Conservation (phyloP, 2,888 invertebrate genomes). For the Spatulosminthurus flaviceps region DNA sequence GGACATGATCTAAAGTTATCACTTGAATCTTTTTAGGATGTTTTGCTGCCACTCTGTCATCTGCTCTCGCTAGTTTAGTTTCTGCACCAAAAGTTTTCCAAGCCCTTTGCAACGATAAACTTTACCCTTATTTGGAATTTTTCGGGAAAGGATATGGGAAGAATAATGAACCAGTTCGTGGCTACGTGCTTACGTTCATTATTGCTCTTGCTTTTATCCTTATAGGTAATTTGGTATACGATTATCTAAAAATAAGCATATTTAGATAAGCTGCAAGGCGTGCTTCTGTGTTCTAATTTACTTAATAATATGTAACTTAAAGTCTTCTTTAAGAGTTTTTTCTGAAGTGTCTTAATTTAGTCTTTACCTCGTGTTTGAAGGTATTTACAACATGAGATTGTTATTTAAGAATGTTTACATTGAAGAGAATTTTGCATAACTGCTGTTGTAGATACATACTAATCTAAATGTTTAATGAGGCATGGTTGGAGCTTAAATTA, state of each 20-base stretch:
- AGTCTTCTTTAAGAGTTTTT: not conserved
- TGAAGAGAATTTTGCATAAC: not conserved
- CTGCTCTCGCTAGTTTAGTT: slow-evolving; percentile 93
- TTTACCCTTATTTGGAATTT: slow-evolving; percentile 91
- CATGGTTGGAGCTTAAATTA: not conserved
- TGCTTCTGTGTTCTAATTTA: too few relatives aligned
- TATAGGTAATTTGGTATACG: slow-evolving; percentile 75
- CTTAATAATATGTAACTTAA: too few relatives aligned
- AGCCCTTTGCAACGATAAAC: slow-evolving; percentile 90
- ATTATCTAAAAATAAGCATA: too few relatives aligned
- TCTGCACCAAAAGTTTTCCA: slow-evolving; percentile 90
- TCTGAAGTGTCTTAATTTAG: slow-evolving; percentile 15
- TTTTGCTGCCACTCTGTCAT: slow-evolving; percentile 95
- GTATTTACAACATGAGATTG: slow-evolving; percentile 18
- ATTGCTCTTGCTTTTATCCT: slow-evolving; percentile 86
- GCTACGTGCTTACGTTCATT: slow-evolving; percentile 89
- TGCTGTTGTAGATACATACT: not conserved
- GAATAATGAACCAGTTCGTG: slow-evolving; percentile 81
- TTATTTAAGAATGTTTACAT: too few relatives aligned
- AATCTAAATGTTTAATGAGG: slow-evolving; percentile 27
- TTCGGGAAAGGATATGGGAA: slow-evolving; percentile 92
- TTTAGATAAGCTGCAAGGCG: too few relatives aligned
- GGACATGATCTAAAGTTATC: not conserved
- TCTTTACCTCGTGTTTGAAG: not conserved
- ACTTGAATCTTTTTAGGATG: slow-evolving; percentile 70